Evolutionary conservation across 2,888 invertebrate genomes (phyloP), one percentile per base, ranked within the genome.

Genomic region (Neelides folsomi): DNA sequence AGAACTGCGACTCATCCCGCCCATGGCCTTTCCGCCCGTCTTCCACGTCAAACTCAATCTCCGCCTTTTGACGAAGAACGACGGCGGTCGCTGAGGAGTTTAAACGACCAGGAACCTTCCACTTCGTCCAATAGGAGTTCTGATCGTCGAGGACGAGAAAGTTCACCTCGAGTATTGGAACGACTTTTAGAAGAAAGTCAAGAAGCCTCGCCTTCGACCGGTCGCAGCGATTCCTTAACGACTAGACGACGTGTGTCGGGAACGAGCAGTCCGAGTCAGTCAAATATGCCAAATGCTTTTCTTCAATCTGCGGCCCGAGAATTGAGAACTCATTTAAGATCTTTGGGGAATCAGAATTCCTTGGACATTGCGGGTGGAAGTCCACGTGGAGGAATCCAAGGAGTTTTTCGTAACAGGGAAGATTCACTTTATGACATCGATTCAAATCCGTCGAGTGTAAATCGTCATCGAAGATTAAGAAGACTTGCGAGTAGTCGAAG

Each of bases 171-270:
- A 42, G 59, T 64, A 44, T 50, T 64, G 18, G 64, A 63, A 50
- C 50, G 63, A 47, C 53, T 64, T 16, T 50, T 64, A 12, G 64
- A 64, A 52, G 64, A 64, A 50, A 62, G 58, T 49, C 64, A 63
- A 20, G 62, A 64, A 45, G 58, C 55, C 4, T 60, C 60, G 1
- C 60, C 64, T 7, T 57, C 60, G 1, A 58, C 60, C n/a, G 51
- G 42, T 13, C 53, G 53, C 35, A 49, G 4, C 3, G 7, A 7
- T 3, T 3, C 4, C 7, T 3, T 5, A 27, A 27, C 27, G 27
- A 13, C 9, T 13, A 13, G 48, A 16, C 9, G 18, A 18, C 34
- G 15, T 35, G 12, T 37, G 13, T 37, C 34, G 40, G 19, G 27
- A 34, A n/a, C 42, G 19, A 15, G 19, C 13, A 18, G 13, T 15